A percentile compares a stretch with the other conserved stretches of the same genome.
Evolutionary conservation across 2,113 vertebrate genomes (phyloP).

Genomic region (Percopsis transmontana): DNA sequence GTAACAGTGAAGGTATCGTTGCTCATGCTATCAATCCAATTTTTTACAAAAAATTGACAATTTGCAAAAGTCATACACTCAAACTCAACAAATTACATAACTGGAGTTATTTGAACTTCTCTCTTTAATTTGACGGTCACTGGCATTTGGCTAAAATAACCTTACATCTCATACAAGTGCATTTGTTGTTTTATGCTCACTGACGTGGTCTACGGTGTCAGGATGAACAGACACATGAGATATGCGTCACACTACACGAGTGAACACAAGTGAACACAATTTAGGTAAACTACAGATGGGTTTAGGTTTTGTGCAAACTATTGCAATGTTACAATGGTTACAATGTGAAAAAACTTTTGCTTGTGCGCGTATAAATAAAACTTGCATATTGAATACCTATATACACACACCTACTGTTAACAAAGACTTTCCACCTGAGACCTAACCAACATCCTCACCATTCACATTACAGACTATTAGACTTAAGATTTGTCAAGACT

Average conservation of each 20-base stretch:
- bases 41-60: too few species aligned
- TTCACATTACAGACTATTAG: constrained; percentile 1
- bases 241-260: not conserved
- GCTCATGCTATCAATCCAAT: too few species aligned
- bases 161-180: constrained; percentile 32
- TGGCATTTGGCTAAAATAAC: constrained; percentile 28
- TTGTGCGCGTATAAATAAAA: constrained; percentile 23
- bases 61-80: too few species aligned
- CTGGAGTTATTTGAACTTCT: constrained; percentile 20
- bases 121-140: constrained; percentile 31
- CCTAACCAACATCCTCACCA: constrained; percentile 20
- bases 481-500: constrained; percentile 18
- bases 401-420: not conserved
- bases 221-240: constrained; percentile 9
- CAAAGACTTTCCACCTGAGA: constrained; percentile 40
- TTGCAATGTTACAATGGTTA: constrained; percentile 48
- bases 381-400: constrained; percentile 54
- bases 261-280: not conserved
- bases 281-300: not conserved
- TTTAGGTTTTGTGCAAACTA: constrained; percentile 54
- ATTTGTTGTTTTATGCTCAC: constrained; percentile 18
- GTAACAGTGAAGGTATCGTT: too few species aligned
- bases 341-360: constrained; percentile 32
- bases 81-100: too few species aligned
- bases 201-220: not conserved